These are phyloP conservation scores for Cheilosia vulpina DNA, from an alignment of 2,888 invertebrate species.

Conservation along the genomic window DNA sequence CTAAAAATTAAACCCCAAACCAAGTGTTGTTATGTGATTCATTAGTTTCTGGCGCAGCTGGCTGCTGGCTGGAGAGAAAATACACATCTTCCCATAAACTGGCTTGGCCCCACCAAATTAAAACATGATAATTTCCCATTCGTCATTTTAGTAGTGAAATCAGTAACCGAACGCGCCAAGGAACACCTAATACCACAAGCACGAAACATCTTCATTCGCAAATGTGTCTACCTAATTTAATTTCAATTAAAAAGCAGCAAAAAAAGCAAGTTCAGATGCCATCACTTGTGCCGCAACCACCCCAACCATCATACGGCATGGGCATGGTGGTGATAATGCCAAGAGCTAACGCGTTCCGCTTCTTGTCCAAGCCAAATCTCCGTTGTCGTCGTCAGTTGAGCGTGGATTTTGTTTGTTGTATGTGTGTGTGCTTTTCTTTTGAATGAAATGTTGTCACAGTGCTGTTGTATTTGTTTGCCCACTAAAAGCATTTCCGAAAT, in stretches of 20 bases:
- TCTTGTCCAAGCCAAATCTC: background rate
- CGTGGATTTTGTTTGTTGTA: background rate
- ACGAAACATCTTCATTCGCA: background rate
- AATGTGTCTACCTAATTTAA: background rate
- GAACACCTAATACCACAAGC: background rate
- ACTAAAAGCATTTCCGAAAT: slow-evolving; percentile 21
- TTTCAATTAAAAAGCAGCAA: slow-evolving; percentile 1
- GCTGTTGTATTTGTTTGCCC: slow-evolving; percentile 14
- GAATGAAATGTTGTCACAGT: background rate
- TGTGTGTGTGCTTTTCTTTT: slow-evolving; percentile 4
- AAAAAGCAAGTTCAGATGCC: background rate
- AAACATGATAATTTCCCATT: background rate
- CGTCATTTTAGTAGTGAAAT: background rate
- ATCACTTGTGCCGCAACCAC: background rate
- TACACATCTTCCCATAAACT: background rate
- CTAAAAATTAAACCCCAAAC: too few relatives aligned
- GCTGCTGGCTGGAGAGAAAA: too few relatives aligned
- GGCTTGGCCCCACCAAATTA: background rate
- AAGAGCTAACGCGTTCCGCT: background rate
- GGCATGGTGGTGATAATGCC: background rate
- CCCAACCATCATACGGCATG: background rate
- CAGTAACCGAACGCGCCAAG: background rate
- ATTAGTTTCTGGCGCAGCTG: too few relatives aligned
- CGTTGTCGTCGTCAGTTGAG: background rate
- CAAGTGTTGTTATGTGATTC: too few relatives aligned